Percentiles rank a stretch among this genome's conserved stretches.
Conservation (phyloP, 2,797 vertebrate species). For the Gymnocypris eckloni region DNA sequence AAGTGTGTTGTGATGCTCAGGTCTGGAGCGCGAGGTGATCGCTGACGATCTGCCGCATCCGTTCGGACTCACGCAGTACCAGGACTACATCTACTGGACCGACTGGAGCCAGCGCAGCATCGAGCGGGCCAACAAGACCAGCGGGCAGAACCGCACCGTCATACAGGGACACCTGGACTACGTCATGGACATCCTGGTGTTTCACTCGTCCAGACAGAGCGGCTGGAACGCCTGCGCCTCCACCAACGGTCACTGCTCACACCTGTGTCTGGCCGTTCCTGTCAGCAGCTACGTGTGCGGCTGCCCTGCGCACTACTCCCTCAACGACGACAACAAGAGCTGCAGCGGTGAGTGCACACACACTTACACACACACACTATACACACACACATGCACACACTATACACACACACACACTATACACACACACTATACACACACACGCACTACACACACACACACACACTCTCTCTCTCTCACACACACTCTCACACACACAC, state of each 20-base stretch:
- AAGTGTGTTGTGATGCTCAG: conserved; percentile 67
- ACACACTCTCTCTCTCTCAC: neutral
- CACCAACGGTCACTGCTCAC: conserved; percentile 95
- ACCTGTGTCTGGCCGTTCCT: conserved; percentile 94
- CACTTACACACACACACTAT: too few species aligned
- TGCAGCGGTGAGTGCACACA: conserved; percentile 85
- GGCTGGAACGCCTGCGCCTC: conserved; percentile 97
- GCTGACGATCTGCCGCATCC: conserved; percentile 97
- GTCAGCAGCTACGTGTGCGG: conserved; percentile 90
- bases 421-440: neutral
- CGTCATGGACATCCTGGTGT: conserved; percentile 98
- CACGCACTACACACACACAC: neutral
- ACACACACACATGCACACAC: too few species aligned
- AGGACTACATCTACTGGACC: conserved; percentile 99
- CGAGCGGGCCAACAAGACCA: conserved; percentile 97
- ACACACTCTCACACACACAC: neutral
- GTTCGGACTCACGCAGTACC: conserved; percentile 96
- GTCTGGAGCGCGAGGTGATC: conserved; percentile 93
- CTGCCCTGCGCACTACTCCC: conserved; percentile 94
- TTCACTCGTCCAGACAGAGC: conserved; percentile 94
- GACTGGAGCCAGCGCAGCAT: conserved; percentile 99
- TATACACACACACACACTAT: neutral
- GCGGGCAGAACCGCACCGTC: conserved; percentile 94
- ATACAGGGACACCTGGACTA: conserved; percentile 98
- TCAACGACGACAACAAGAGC: conserved; percentile 95